Percentiles rank a stretch among this genome's conserved stretches.
Evolutionary conservation across 92 coral and sea anemone genomes (phyloP).

Genomic region (Ricordea florida): DNA sequence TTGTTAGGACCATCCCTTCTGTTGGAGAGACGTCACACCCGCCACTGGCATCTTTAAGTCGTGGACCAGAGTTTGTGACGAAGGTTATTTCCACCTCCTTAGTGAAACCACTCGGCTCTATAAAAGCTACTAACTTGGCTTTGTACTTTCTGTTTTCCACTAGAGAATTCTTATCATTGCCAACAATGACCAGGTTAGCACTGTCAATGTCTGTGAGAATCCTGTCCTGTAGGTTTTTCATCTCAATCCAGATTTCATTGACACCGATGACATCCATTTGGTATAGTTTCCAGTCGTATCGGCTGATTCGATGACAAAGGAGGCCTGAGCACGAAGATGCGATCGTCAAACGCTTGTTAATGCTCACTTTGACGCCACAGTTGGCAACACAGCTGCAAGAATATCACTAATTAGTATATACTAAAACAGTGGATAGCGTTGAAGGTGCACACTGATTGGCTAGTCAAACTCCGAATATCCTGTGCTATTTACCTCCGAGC

Average conservation of each 20-base stretch:
- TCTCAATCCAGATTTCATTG: conserved; percentile 21
- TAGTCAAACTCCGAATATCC: no score
- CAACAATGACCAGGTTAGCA: conserved; percentile 51
- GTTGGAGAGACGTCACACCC: conserved; percentile 41
- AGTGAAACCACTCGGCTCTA: conserved; percentile 23
- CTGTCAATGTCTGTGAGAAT: conserved; percentile 42
- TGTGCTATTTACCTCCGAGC: no score
- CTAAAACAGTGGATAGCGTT: no score
- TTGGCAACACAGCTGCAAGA: conserved; percentile 32
- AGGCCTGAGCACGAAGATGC: conserved; percentile 45
- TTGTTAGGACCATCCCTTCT: conserved; percentile 56
- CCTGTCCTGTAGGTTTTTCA: conserved; percentile 28
- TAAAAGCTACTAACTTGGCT: conserved; percentile 5
- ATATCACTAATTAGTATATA: no score
- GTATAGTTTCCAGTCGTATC: conserved; percentile 38
- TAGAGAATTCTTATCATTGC: conserved; percentile 7
- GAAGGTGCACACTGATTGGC: no score
- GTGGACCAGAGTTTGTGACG: conserved; percentile 64
- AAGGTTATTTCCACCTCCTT: conserved; percentile 22
- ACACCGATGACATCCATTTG: background rate
- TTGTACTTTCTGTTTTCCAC: conserved; percentile 23
- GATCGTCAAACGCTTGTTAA: conserved; percentile 10
- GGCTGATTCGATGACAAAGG: conserved; percentile 26
- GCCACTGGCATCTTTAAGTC: conserved; percentile 2
- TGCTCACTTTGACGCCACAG: conserved; percentile 49